Evolutionary conservation across 2,888 invertebrate species (phyloP), one percentile per base, ranked within the genome.

Genomic region (Melieria picta): DNA sequence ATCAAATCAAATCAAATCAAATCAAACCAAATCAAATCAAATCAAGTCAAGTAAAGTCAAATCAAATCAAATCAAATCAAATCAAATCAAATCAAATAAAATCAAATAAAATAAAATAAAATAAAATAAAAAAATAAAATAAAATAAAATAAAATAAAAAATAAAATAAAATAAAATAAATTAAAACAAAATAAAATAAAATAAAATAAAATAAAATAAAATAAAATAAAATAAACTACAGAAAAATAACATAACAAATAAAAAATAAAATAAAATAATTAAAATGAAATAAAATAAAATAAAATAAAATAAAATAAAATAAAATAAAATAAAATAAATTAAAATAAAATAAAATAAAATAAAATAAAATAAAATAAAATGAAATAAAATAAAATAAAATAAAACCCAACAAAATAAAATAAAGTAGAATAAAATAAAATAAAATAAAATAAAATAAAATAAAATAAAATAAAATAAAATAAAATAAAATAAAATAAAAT

Each of bases 331-430:
- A 64, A 68, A 65, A 30, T n/a, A 13, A 65, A 66, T 46, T 55
- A 43, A 56, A 69, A 46, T 11, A 42, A 72, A 48, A 45, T 50
- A 61, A 60, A 72, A 56, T 56, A 13, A 65, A 61, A 66, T 57
- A 56, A 66, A 61, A 10, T 50, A 13, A 43, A 65, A 63, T 48
- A 50, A 65, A 65, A 52, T n/a, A 16, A 69, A 63, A 63, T 56
- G 46, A 61, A 69, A 50, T 16, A 16, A 72, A 48, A 45, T 50
- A 56, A 63, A 70, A 48, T 46, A 43, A 65, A 61, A 66, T 45
- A 56, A 46, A 42, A 61, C 7, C 4, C 43, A 61, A 45, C n/a
- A 61, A 42, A 61, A 43, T 57, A 66, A 57, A 55, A 63, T 30
- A 16, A 30, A 3, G 13, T 30, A 30, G 65, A 48, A 45, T 55